Evolutionary conservation across 2,797 vertebrate species (phyloP), one percentile per base, ranked within the genome.

Genomic region (Varecia variegata): DNA sequence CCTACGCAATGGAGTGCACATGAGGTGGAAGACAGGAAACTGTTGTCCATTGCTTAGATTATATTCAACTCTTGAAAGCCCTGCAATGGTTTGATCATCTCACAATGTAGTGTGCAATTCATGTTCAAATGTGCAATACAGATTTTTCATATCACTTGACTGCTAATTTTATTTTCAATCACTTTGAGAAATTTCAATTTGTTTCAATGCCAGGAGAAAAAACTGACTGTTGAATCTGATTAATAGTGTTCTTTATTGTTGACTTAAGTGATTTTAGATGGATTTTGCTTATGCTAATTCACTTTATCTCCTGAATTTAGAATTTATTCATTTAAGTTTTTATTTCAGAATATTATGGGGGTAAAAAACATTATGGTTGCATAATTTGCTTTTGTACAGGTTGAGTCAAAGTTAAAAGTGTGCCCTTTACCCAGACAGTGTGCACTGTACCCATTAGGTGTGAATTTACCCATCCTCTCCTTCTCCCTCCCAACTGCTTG

Each of bases 171-270:
- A 74, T 60, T 10, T 68, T 73, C 88, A 70, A 85, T 73, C 21
- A 85, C 35, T 70, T 84, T 89, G 45, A 86, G 80, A 71, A 91
- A 94, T 2, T 25, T 90, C 73, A 47, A 4, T 60, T 14, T 93
- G n/a, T 90, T 95, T 88, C 67, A 58, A 52, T 43, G 17, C 5
- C 43, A 62, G 81, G 70, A 67, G 11, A 81, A 54, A 54, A 91
- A 88, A 77, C 4, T 80, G 71, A 74, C 52, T 81, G 10, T 88
- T 95, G 58, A 92, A 76, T 27, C 71, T 93, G 76, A 58, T 93
- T 93, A 94, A 90, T 81, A 76, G 30, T 5, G 30, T 52, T 85
- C 32, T 82, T 95, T 65, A 76, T 65, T 25, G 25, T 50, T 96
- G 73, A 62, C 43, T 70, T 88, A 81, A 27, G 18, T 70, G 30